Evolutionary conservation across 2,113 vertebrate species (phyloP).

Genomic region (Tetrax tetrax): DNA sequence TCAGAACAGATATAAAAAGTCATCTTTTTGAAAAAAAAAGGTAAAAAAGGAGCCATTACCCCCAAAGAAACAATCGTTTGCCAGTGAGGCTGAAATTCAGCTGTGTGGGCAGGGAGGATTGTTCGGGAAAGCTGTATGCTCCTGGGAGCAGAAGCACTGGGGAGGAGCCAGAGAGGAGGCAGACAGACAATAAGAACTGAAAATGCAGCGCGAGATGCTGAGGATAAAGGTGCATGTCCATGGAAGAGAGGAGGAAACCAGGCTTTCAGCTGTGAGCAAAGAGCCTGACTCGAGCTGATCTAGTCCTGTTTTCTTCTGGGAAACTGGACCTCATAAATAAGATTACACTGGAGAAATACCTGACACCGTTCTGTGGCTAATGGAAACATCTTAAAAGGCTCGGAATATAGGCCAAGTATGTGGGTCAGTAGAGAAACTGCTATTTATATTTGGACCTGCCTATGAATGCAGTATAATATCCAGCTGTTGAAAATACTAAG

Average conservation of each 20-base stretch:
- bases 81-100: neutral
- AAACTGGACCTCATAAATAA: conserved; percentile 50
- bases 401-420: conserved; percentile 56
- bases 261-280: neutral
- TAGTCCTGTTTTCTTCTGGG: conserved; percentile 10
- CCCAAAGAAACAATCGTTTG: neutral
- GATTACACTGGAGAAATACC: conserved; percentile 23
- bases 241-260: neutral
- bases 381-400: conserved; percentile 48
- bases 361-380: conserved; percentile 14
- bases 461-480: conserved; percentile 10
- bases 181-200: neutral
- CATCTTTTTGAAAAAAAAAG: neutral
- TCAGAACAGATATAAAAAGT: neutral
- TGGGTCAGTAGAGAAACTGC: conserved; percentile 56
- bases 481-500: conserved; percentile 45
- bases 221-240: neutral
- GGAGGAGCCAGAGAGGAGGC: neutral
- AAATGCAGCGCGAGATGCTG: neutral
- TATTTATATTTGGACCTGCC: conserved; percentile 42
- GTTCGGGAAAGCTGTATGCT: neutral
- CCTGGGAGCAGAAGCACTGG: neutral
- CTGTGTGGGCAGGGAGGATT: neutral
- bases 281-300: neutral
- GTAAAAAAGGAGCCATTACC: neutral